Evolutionary conservation across 2,888 invertebrate species (phyloP).

Genomic region (Andrena dorsata): DNA sequence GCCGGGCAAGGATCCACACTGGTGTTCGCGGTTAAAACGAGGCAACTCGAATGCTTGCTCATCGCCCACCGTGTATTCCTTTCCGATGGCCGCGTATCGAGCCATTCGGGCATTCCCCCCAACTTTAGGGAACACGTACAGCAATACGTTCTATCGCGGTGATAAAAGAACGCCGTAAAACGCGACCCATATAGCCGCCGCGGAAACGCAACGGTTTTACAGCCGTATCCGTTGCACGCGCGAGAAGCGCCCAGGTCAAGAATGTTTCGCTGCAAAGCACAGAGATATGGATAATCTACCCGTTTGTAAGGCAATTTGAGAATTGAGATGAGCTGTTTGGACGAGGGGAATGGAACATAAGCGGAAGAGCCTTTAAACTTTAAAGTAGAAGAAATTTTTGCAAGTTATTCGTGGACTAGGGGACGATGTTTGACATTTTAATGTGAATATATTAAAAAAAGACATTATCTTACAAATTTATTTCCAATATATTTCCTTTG

Average conservation of each 20-base stretch:
- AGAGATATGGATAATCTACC: background rate
- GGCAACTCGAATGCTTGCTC: background rate
- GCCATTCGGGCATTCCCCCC: background rate
- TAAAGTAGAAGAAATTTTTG: background rate
- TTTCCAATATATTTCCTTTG: too few species aligned
- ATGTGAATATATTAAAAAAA: too few species aligned
- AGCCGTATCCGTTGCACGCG: conserved; percentile 19
- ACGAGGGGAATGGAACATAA: background rate
- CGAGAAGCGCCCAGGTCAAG: conserved; percentile 13
- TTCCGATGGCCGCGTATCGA: conserved; percentile 5
- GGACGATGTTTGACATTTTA: too few species aligned
- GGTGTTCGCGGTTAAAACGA: conserved; percentile 26
- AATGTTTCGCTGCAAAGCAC: conserved; percentile 22
- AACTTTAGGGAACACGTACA: conserved; percentile 35
- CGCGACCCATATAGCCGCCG: conserved; percentile 17
- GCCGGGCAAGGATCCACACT: background rate
- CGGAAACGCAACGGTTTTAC: conserved; percentile 48
- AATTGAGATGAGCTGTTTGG: background rate
- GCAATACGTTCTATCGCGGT: conserved; percentile 41
- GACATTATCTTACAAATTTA: too few species aligned
- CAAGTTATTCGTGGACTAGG: too few species aligned
- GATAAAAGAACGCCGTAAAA: conserved; percentile 55
- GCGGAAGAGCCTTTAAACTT: background rate
- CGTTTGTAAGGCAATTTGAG: conserved; percentile 2
- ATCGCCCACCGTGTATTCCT: conserved; percentile 4